phyloP scores from a whole-genome alignment of 2,113 vertebrate species.

The Bos javanicus region DNA sequence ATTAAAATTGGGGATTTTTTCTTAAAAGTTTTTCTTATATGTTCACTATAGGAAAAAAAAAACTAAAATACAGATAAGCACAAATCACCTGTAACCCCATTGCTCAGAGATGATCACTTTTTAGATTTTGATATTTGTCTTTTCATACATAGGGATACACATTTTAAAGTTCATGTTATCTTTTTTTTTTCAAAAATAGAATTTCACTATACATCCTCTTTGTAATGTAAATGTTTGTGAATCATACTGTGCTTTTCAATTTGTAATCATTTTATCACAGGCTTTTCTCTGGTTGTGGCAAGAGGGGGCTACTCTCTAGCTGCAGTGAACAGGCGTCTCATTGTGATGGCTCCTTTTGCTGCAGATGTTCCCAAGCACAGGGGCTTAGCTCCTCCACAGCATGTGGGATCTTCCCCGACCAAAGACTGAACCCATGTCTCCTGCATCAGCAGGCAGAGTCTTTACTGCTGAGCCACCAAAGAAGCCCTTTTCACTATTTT shows the following conservation, averaged over 20 bases:
- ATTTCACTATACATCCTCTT: background rate
- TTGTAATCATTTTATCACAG: background rate
- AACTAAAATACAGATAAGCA: background rate
- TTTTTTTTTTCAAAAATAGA: background rate
- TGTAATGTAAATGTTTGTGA: background rate
- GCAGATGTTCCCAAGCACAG: background rate
- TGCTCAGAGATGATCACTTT: background rate
- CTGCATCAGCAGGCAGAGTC: background rate
- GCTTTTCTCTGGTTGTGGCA: background rate
- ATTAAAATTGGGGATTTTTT: background rate
- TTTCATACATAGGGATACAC: background rate
- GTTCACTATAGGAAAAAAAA: background rate
- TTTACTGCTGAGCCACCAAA: background rate
- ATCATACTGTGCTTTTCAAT: background rate
- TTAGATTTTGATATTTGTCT: background rate
- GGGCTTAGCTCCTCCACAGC: background rate
- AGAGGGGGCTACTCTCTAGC: too few species aligned
- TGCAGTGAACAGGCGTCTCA: rapidly evolving
- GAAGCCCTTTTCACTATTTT: background rate
- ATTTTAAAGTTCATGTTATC: background rate
- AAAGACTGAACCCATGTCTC: rapidly evolving
- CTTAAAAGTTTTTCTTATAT: background rate
- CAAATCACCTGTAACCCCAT: background rate
- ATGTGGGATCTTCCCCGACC: background rate
- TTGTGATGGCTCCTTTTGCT: rapidly evolving